Percentiles rank a stretch among this genome's conserved stretches.
Evolutionary conservation across 2,113 vertebrate species (phyloP).

Genomic region (Crotalus horridus): DNA sequence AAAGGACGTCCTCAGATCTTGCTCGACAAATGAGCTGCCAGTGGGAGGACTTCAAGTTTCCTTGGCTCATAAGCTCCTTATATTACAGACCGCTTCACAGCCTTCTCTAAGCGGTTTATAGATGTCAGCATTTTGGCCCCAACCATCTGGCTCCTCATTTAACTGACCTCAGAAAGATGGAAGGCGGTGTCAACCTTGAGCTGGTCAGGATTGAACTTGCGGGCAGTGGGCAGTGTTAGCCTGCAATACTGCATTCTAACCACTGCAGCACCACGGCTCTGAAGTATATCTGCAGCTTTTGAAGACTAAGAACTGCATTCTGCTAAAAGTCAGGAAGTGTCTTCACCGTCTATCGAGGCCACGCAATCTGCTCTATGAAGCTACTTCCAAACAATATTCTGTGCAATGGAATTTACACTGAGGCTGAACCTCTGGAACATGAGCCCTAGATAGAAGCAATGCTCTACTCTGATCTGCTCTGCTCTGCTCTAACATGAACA

Average conservation of each 20-base stretch:
- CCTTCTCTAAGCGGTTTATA: no score
- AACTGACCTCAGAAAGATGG: no score
- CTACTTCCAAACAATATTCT: neutral
- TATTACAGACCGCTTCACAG: neutral
- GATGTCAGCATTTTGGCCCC: neutral
- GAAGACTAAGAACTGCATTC: neutral
- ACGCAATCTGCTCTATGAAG: neutral
- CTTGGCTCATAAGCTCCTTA: neutral
- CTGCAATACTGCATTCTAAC: neutral
- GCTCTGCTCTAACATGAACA: rapidly evolving
- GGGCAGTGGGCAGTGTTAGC: neutral
- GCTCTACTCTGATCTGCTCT: neutral
- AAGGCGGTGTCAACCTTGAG: neutral
- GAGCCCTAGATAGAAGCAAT: neutral
- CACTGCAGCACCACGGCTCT: neutral
- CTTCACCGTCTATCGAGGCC: neutral
- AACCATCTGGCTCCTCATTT: no score
- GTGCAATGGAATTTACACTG: neutral
- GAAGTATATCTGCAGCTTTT: neutral
- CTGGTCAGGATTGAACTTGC: neutral
- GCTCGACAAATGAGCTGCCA: neutral
- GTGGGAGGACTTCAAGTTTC: neutral
- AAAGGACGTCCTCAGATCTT: neutral
- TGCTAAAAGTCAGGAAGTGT: neutral
- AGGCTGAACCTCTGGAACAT: neutral